Percentiles rank a stretch among this genome's conserved stretches.
Evolutionary conservation across 2,888 invertebrate genomes (phyloP).

Genomic region (Drosophila mimica): DNA sequence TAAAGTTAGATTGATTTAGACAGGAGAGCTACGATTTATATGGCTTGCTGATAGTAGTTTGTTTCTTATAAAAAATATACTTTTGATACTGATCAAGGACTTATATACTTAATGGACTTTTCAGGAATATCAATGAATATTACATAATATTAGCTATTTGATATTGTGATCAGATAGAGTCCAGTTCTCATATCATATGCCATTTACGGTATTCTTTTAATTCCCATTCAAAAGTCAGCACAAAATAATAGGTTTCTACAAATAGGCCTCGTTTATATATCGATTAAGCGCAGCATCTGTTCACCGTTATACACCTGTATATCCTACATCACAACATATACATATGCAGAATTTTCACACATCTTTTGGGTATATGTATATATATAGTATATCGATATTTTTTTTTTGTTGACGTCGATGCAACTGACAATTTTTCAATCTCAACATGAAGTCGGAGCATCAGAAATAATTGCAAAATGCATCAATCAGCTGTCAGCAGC

Average conservation of each 20-base stretch:
- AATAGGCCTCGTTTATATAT: slow-evolving; percentile 26
- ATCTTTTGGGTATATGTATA: slow-evolving; percentile 21
- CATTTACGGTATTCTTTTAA: neutral
- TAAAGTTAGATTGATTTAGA: neutral
- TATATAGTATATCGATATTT: neutral
- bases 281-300: slow-evolving; percentile 32
- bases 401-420: slow-evolving; percentile 47
- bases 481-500: slow-evolving; percentile 76
- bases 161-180: neutral
- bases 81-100: neutral
- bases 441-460: slow-evolving; percentile 62
- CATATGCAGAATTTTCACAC: slow-evolving; percentile 48
- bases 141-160: neutral
- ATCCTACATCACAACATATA: slow-evolving; percentile 31
- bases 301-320: slow-evolving; percentile 2
- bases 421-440: slow-evolving; percentile 79
- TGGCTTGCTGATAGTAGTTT: neutral
- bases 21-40: neutral
- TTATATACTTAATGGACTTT: neutral
- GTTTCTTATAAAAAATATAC: neutral
- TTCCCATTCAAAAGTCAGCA: neutral
- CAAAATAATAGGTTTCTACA: neutral
- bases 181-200: accelerated
- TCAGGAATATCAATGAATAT: neutral
- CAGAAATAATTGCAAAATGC: slow-evolving; percentile 81